phyloP scores from a whole-genome alignment of 2,797 vertebrate genomes.

The Amniataba percoides region DNA sequence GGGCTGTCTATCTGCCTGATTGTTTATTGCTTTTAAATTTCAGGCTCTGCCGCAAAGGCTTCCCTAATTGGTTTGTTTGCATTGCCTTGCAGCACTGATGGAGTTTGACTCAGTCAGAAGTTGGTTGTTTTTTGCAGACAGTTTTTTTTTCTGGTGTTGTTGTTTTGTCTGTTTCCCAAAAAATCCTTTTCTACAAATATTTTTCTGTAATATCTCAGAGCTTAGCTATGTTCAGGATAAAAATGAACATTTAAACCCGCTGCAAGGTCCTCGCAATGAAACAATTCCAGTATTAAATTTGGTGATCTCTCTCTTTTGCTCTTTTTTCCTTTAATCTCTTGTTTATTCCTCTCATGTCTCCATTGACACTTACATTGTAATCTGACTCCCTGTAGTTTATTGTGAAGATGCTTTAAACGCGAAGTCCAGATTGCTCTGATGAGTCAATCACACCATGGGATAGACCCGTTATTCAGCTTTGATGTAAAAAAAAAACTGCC shows the following conservation, averaged over 20 bases:
- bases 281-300: slow-evolving; percentile 20
- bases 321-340: slow-evolving; percentile 40
- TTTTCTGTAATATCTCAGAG: slow-evolving; percentile 21
- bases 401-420: slow-evolving; percentile 33
- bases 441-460: slow-evolving; percentile 36
- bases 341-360: slow-evolving; percentile 37
- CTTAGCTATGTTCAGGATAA: slow-evolving; percentile 9
- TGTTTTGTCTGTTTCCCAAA: slow-evolving; percentile 24
- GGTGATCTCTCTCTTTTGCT: slow-evolving; percentile 15
- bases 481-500: slow-evolving; percentile 25
- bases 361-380: slow-evolving; percentile 38
- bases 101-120: slow-evolving; percentile 62
- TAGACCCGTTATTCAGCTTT: slow-evolving; percentile 37
- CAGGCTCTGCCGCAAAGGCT: slow-evolving; percentile 57
- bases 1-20: slow-evolving; percentile 75
- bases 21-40: slow-evolving; percentile 79
- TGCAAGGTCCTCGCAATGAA: slow-evolving; percentile 22
- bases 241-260: slow-evolving; percentile 35
- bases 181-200: slow-evolving; percentile 28
- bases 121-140: slow-evolving; percentile 47
- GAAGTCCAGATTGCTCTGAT: slow-evolving; percentile 48
- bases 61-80: slow-evolving; percentile 75
- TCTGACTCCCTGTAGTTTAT: slow-evolving; percentile 50
- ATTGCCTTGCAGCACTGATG: slow-evolving; percentile 46
- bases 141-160: neutral